Percentiles rank a stretch among this genome's conserved stretches.
phyloP scores from a whole-genome alignment of 2,888 invertebrate species.

The Drosophila rellima region DNA sequence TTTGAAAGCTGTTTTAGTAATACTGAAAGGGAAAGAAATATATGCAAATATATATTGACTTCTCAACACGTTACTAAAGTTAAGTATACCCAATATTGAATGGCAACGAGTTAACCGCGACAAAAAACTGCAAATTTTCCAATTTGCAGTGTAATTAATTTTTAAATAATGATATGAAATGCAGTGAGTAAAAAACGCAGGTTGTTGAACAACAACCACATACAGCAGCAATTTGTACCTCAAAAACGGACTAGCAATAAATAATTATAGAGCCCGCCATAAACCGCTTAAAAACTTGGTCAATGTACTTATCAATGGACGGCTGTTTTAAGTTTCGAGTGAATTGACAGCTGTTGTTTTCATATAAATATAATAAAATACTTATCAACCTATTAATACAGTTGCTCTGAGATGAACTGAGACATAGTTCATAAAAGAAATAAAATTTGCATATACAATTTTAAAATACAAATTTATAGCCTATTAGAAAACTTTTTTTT shows the following conservation, averaged over 20 bases:
- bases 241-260: slow-evolving; percentile 23
- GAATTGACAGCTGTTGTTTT: slow-evolving; percentile 1
- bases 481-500: too few species aligned
- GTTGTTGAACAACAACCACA: slow-evolving; percentile 17
- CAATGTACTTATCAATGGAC: not conserved
- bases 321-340: not conserved
- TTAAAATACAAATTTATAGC: too few species aligned
- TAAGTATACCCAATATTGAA: not conserved
- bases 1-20: too few species aligned
- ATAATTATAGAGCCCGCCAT: slow-evolving; percentile 16
- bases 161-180: slow-evolving; percentile 77
- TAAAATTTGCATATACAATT: not conserved
- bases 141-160: slow-evolving; percentile 75
- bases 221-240: slow-evolving; percentile 13
- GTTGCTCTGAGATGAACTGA: not conserved
- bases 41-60: too few species aligned
- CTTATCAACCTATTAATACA: not conserved
- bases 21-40: too few species aligned
- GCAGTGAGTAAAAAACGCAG: slow-evolving; percentile 56
- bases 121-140: slow-evolving; percentile 15
- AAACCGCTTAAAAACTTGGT: slow-evolving; percentile 31
- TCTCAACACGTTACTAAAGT: not conserved
- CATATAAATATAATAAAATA: not conserved
- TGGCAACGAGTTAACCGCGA: not conserved
- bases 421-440: not conserved